Evolutionary conservation across 2,797 vertebrate species (phyloP).

Genomic region (Adelosebastes latens): DNA sequence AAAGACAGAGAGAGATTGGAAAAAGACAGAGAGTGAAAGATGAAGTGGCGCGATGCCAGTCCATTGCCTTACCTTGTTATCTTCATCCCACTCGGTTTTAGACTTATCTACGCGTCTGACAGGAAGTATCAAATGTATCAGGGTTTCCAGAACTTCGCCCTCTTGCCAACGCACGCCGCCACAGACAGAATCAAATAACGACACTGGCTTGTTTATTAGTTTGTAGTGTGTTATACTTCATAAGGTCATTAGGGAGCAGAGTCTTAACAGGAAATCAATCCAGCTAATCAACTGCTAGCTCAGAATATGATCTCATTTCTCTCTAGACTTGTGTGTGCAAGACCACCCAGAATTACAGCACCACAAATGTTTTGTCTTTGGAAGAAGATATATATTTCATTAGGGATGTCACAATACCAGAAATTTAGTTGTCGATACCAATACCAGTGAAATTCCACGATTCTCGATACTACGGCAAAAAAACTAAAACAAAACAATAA

Average conservation of each 20-base stretch:
- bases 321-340: neutral
- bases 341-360: neutral
- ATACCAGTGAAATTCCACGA: too few relatives aligned
- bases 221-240: constrained; percentile 28
- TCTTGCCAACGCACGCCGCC: neutral
- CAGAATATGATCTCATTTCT: constrained; percentile 32
- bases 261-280: constrained; percentile 44
- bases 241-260: constrained; percentile 22
- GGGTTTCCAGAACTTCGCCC: constrained; percentile 22
- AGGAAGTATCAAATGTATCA: constrained; percentile 40
- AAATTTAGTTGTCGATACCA: too few relatives aligned
- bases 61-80: constrained; percentile 60
- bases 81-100: constrained; percentile 56
- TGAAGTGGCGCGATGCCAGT: constrained; percentile 50
- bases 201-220: constrained; percentile 26
- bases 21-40: constrained; percentile 55
- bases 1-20: constrained; percentile 54
- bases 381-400: neutral
- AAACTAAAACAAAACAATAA: neutral
- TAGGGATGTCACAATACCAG: too few relatives aligned
- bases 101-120: constrained; percentile 53
- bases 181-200: constrained; percentile 15
- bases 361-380: neutral
- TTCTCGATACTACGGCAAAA: neutral
- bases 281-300: constrained; percentile 28